These are phyloP conservation scores for Caenorhabditis brenneri DNA, from an alignment of 1,140 invertebrate species.

Conservation along the genomic window DNA sequence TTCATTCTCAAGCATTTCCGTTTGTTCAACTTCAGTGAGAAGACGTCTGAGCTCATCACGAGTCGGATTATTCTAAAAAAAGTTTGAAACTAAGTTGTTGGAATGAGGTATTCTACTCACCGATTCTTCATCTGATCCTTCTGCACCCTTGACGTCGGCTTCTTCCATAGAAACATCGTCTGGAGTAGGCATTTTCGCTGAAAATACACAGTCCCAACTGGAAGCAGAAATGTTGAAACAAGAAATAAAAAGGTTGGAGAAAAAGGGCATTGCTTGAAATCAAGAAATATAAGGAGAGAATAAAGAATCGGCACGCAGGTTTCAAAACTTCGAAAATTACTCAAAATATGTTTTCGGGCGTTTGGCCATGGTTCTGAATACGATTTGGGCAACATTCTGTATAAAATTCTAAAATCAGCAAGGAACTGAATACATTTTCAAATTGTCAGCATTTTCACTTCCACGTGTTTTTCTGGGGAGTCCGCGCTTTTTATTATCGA, in stretches of 20 bases:
- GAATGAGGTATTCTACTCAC: not conserved
- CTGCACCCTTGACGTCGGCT: not conserved
- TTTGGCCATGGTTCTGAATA: too few species aligned
- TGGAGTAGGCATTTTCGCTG: slow-evolving; percentile 20
- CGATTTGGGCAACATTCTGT: too few species aligned
- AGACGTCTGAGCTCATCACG: not conserved
- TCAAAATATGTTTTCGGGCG: too few species aligned
- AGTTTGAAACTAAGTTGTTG: not conserved
- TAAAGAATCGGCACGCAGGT: too few species aligned
- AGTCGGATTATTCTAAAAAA: not conserved
- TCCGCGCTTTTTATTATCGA: too few species aligned
- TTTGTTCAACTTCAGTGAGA: not conserved
- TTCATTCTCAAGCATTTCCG: not conserved
- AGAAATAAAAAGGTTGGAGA: not conserved
- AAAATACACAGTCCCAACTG: not conserved
- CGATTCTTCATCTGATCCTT: not conserved
- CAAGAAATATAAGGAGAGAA: too few species aligned
- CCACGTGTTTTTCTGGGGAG: too few species aligned
- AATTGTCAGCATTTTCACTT: slow-evolving; percentile 11
- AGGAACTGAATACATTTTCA: too few species aligned
- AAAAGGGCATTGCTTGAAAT: not conserved
- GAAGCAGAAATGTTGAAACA: not conserved
- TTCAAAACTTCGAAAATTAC: too few species aligned
- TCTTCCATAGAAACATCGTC: slow-evolving; percentile 13
- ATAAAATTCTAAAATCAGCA: too few species aligned